Conservation (phyloP, 2,888 invertebrate genomes). For the Harpagoxenus sublaevis region DNA sequence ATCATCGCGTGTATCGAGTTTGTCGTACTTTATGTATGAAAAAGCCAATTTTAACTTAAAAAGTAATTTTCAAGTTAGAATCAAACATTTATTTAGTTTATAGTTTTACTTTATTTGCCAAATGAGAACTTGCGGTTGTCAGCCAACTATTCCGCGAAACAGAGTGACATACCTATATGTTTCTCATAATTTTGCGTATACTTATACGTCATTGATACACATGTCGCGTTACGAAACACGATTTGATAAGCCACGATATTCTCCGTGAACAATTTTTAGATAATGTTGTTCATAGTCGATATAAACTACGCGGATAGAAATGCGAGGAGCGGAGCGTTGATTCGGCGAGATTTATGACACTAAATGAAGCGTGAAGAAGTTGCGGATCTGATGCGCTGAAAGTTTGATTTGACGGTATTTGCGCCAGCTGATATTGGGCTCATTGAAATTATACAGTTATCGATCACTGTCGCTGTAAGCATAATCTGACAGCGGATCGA, state of each 20-base stretch:
- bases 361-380: constrained; percentile 55
- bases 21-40: background rate
- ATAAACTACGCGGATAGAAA: constrained; percentile 24
- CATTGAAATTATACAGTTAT: constrained; percentile 58
- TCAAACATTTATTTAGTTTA: background rate
- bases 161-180: background rate
- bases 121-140: background rate
- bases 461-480: constrained; percentile 55
- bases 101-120: background rate
- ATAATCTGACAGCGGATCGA: constrained; percentile 56
- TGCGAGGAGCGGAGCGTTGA: background rate
- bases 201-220: background rate
- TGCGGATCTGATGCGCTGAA: constrained; percentile 52
- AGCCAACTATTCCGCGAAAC: background rate
- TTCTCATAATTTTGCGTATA: background rate
- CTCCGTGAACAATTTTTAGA: constrained; percentile 32
- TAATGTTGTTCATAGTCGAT: constrained; percentile 10
- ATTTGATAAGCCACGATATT: constrained; percentile 22
- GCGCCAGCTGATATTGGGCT: constrained; percentile 54
- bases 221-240: background rate
- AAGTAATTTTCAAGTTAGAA: background rate
- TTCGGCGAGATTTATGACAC: constrained; percentile 53
- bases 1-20: background rate
- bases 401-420: constrained; percentile 54
- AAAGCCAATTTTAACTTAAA: background rate